Conservation (phyloP, 1,140 invertebrate species). For the Octopus sinensis region DNA sequence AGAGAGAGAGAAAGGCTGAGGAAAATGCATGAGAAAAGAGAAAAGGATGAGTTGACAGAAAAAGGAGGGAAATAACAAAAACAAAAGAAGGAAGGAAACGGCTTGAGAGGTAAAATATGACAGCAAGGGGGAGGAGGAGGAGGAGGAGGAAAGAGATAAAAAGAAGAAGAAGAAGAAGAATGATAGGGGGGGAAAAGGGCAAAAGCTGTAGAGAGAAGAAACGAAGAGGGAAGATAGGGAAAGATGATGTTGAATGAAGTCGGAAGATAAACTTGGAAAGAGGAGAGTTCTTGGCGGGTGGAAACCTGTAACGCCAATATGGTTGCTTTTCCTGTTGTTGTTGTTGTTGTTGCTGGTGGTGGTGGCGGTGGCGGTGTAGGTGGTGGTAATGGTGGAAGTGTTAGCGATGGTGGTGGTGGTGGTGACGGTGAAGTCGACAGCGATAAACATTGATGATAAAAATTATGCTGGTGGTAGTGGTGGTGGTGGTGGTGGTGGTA, state of each 20-base stretch:
- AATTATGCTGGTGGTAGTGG: too few species aligned
- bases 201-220: neutral
- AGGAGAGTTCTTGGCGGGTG: neutral
- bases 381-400: neutral
- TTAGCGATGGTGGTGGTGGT: neutral
- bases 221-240: neutral
- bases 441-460: too few species aligned
- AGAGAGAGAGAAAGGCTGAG: neutral
- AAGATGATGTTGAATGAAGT: neutral
- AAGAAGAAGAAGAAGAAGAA: neutral
- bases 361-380: neutral
- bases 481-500: too few species aligned
- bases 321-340: neutral
- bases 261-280: neutral
- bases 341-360: neutral
- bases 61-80: neutral
- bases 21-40: neutral
- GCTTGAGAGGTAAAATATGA: neutral
- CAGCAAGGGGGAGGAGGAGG: neutral
- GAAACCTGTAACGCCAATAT: neutral
- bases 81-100: neutral
- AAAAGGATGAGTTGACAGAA: neutral
- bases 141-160: neutral
- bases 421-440: neutral
- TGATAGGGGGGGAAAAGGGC: neutral